Evolutionary conservation across 2,888 invertebrate genomes (phyloP).

Genomic region (Ophonus ardosiacus): DNA sequence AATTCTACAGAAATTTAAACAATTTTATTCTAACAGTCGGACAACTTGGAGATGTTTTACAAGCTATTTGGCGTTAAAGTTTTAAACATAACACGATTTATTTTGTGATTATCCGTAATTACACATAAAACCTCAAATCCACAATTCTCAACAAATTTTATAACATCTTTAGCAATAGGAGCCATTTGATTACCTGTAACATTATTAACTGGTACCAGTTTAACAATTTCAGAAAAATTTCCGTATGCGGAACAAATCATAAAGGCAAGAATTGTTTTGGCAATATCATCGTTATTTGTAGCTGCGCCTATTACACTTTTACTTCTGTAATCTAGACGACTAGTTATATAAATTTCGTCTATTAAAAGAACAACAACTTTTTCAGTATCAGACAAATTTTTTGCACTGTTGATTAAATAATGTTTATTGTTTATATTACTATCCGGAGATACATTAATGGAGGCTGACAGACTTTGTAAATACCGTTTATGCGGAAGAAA

Average conservation of each 20-base stretch:
- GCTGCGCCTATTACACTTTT: constrained; percentile 17
- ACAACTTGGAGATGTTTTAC: no score
- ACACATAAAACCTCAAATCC: constrained; percentile 13
- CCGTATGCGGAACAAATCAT: no score
- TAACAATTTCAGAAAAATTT: no score
- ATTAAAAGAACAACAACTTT: constrained; percentile 8
- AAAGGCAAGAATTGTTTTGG: no score
- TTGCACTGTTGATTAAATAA: constrained; percentile 4
- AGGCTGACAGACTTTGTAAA: constrained; percentile 4
- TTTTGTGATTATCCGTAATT: constrained; percentile 31
- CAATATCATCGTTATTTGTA: background rate
- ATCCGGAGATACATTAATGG: constrained; percentile 3
- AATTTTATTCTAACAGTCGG: no score
- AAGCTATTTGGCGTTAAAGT: background rate
- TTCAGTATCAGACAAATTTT: background rate
- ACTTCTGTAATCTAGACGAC: constrained; percentile 22
- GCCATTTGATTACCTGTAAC: no score
- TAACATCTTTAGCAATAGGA: background rate
- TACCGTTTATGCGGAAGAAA: no score
- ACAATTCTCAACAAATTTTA: constrained; percentile 11
- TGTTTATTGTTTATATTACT: constrained; percentile 8
- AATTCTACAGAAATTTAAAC: no score
- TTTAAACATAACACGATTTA: constrained; percentile 35
- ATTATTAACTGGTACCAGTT: no score
- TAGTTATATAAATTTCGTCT: constrained; percentile 41